Base-by-base conservation (phyloP, 2,113 vertebrate genomes). In the Microcebus lehilahytsara region DNA sequence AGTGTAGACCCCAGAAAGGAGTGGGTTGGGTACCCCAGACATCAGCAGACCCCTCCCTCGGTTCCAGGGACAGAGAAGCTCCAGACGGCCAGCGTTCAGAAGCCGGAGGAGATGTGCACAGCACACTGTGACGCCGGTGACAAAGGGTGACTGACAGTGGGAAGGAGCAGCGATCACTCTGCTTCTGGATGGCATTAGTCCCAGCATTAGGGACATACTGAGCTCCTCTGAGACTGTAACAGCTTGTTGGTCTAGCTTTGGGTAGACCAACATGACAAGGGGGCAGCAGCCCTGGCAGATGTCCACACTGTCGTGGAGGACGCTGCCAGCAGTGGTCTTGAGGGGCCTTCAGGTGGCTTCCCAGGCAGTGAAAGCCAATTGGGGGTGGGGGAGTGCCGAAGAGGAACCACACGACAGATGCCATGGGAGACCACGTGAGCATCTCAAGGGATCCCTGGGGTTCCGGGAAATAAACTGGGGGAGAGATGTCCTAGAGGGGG, bases 361-460 rank as follows among this genome's bases (percentile, higher is more conserved):
- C 86, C n/a, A 56, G 64, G 19, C 42, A 51, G 3, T 60, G 25
- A 85, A 40, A 2, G 22, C 51, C 71, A 22, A 10, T 37, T 51
- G 51, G 49, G 49, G 12, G 11, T 3, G 2, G 34, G 84, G 23
- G 27, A 7, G 56, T 6, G 62, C 25, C 40, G 53, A 77, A 66
- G 72, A 80, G 42, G 51, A 88, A 85, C 80, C 46, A 3, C 30
- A 1, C 3, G 12, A 51, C 32, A 40, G 42, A 32, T 60, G 13
- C 40, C 19, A 9, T 3, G 19, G 5, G 37, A 11, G n/a, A 49
- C 34, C 62, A 51, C 0, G 0, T 27, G 30, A 42, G 32, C 49
- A 60, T 10, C 16, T 7, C 60, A 66, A 9, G 17, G 56, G n/a
- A 9, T 40, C 25, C 34, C 51, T 37, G 66, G 37, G 1, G 30